Conservation (phyloP, 2,113 vertebrate species). For the Pedionomus torquatus region DNA sequence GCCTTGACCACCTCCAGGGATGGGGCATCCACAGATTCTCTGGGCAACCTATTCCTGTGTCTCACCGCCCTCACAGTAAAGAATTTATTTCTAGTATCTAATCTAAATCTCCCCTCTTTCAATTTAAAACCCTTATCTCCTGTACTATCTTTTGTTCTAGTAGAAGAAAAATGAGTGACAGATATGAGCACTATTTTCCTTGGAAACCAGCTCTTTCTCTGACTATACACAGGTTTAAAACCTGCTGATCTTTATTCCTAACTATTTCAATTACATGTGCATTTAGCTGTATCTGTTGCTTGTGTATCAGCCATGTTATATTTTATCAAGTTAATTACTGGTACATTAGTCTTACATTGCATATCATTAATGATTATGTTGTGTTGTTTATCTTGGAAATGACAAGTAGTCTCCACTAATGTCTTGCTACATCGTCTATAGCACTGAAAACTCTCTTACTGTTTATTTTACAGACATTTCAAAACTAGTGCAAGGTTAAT, state of each 20-base stretch:
- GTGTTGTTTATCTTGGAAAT: neutral
- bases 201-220: neutral
- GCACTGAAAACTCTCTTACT: neutral
- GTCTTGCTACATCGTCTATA: neutral
- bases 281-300: neutral
- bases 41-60: too few relatives aligned
- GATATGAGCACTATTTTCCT: neutral
- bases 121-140: too few relatives aligned
- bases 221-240: neutral
- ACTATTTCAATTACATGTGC: neutral
- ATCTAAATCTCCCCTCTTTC: too few relatives aligned
- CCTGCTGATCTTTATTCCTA: neutral
- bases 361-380: neutral
- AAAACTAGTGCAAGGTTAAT: neutral
- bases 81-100: too few relatives aligned
- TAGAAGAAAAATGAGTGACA: neutral
- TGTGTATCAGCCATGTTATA: neutral
- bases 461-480: neutral
- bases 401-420: neutral
- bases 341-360: neutral
- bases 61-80: too few relatives aligned
- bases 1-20: too few relatives aligned
- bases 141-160: neutral
- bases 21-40: too few relatives aligned
- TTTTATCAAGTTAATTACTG: neutral